Evolutionary conservation across 2,888 invertebrate species (phyloP), one percentile per base, ranked within the genome.

Genomic region (Spatulosminthurus flaviceps): DNA sequence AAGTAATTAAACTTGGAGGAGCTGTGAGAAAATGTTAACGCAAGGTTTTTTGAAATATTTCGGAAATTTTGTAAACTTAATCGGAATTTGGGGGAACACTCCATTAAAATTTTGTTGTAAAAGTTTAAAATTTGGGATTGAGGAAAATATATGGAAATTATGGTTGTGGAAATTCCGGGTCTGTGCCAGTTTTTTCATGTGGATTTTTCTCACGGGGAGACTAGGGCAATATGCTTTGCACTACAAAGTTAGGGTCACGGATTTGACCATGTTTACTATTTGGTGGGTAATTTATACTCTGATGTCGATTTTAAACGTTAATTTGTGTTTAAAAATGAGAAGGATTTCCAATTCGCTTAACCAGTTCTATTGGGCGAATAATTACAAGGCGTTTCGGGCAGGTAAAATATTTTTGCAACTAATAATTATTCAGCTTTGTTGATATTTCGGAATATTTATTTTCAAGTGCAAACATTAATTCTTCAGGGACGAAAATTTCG

Each of bases 261-360:
- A 67, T 28, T 9, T 67, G 13, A 67, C 28, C 0, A 67, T 67
- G 19, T 13, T 28, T 1, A 9, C 16, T 16, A 22, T 67, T 26
- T 67, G 67, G 67, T 67, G 67, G 19, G 67, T 67, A 2, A 67
- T 67, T 67, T 67, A 67, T 19, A 16, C 11, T 1, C 67, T 67
- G 19, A 28, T 28, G 28, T 28, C n/a, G 5, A 19, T 67, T 19
- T 24, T 67, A 7, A 13, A 26, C 28, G 11, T 67, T 4, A 67
- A 67, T 29, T 13, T n/a, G 19, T 11, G 19, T 67, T 29, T 26
- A n/a, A 28, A n/a, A 13, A 24, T 9, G 11, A 19, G 0, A 1
- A 24, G 11, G 13, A 24, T 67, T 19, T 0, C n/a, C 19, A 0
- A 19, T 19, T 11, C 29, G 13, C n/a, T 67, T 2, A 67, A 67